A percentile compares a stretch with the other conserved stretches of the same genome.
phyloP scores from a whole-genome alignment of 2,888 invertebrate species.

The Andrena dorsata region DNA sequence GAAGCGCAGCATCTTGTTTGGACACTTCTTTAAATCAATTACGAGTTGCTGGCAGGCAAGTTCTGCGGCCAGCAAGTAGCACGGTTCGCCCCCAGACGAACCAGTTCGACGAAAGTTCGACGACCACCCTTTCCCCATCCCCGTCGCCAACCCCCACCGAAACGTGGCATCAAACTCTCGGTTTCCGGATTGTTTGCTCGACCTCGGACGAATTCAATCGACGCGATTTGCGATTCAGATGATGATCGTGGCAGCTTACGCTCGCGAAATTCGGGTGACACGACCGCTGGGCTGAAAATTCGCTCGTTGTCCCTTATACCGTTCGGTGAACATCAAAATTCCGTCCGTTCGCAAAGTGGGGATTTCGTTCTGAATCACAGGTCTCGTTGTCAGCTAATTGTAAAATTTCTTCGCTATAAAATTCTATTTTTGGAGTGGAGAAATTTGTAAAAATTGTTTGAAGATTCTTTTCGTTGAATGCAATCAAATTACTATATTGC shows the following conservation, averaged over 20 bases:
- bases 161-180: slow-evolving; percentile 62
- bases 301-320: background rate
- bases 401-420: too few species aligned
- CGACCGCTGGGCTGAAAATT: slow-evolving; percentile 44
- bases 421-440: too few species aligned
- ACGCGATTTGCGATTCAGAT: slow-evolving; percentile 71
- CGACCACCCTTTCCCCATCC: background rate
- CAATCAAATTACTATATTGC: too few species aligned
- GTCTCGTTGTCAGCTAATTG: too few species aligned
- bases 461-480: too few species aligned
- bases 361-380: too few species aligned
- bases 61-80: slow-evolving; percentile 44
- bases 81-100: slow-evolving; percentile 4
- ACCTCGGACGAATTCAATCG: slow-evolving; percentile 63
- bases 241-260: slow-evolving; percentile 52
- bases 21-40: slow-evolving; percentile 75
- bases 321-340: background rate
- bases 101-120: slow-evolving; percentile 45
- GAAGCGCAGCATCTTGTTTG: slow-evolving; percentile 68
- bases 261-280: slow-evolving; percentile 53
- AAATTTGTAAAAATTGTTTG: too few species aligned
- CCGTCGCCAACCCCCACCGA: slow-evolving; percentile 9
- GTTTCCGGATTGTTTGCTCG: slow-evolving; percentile 69
- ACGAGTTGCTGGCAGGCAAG: slow-evolving; percentile 63
- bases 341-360: too few species aligned